These are phyloP conservation scores for Lucilia sericata DNA, from an alignment of 1,140 invertebrate genomes.

Conservation along the genomic window DNA sequence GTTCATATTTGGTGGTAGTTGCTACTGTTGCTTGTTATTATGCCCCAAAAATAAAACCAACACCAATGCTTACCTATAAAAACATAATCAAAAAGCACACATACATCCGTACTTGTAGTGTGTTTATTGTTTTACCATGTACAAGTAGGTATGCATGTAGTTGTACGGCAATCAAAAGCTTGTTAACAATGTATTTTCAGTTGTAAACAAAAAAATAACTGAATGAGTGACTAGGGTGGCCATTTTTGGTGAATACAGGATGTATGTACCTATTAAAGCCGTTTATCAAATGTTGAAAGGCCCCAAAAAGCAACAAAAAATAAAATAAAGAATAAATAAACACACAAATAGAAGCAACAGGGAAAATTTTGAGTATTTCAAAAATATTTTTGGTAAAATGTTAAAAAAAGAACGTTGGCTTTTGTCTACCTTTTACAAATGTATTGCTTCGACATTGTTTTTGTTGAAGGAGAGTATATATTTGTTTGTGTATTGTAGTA, in stretches of 20 bases:
- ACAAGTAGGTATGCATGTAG: background rate
- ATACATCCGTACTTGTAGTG: no score
- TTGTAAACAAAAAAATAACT: background rate
- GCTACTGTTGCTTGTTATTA: background rate
- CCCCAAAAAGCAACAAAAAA: background rate
- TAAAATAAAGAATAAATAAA: no score
- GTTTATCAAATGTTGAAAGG: conserved; percentile 37
- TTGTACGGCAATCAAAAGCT: conserved; percentile 35
- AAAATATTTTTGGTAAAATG: conserved; percentile 13
- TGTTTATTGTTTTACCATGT: background rate
- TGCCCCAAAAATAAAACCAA: background rate
- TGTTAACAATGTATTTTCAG: conserved; percentile 41
- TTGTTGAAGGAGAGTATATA: background rate
- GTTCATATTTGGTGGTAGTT: background rate
- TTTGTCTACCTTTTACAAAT: background rate
- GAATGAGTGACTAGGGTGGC: background rate
- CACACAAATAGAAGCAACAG: conserved; percentile 20
- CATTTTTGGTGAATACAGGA: background rate
- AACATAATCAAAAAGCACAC: background rate
- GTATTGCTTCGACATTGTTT: background rate
- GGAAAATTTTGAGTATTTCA: conserved; percentile 1
- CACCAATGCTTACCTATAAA: background rate
- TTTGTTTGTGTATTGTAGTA: background rate
- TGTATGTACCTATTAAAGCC: conserved; percentile 18
- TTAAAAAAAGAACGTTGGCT: background rate